Conservation (phyloP, 1,140 invertebrate genomes). For the Diorhabda elongata region DNA sequence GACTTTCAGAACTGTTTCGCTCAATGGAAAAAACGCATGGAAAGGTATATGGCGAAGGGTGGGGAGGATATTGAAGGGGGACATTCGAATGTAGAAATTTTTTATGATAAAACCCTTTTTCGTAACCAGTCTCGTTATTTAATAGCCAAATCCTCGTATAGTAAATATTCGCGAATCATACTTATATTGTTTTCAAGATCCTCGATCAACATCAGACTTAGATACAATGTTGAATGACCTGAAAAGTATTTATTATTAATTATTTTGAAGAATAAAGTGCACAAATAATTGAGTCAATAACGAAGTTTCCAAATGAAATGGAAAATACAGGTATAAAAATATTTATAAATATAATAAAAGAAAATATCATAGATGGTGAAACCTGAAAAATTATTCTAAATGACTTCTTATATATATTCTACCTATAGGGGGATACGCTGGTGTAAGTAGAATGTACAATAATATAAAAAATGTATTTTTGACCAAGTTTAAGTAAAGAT, state of each 20-base stretch:
- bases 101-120: no score
- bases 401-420: slow-evolving; percentile 22
- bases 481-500: slow-evolving; percentile 21
- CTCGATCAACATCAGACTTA: slow-evolving; percentile 19
- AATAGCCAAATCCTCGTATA: no score
- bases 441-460: slow-evolving; percentile 28
- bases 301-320: slow-evolving; percentile 13
- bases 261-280: slow-evolving; percentile 17
- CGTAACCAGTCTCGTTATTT: no score
- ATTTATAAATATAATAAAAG: no score
- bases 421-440: slow-evolving; percentile 28
- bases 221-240: slow-evolving; percentile 24
- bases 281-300: slow-evolving; percentile 14
- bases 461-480: slow-evolving; percentile 32
- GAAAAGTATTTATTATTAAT: slow-evolving; percentile 19
- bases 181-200: not conserved
- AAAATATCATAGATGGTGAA: slow-evolving; percentile 8
- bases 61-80: no score
- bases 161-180: no score
- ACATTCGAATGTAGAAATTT: no score
- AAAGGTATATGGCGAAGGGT: no score
- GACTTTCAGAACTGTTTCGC: no score
- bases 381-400: slow-evolving; percentile 23
- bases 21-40: no score
- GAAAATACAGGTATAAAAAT: no score